These are phyloP conservation scores for Bolinopsis microptera DNA, from an alignment of 37 sponge, comb jelly and placozoan species.

Conservation along the genomic window DNA sequence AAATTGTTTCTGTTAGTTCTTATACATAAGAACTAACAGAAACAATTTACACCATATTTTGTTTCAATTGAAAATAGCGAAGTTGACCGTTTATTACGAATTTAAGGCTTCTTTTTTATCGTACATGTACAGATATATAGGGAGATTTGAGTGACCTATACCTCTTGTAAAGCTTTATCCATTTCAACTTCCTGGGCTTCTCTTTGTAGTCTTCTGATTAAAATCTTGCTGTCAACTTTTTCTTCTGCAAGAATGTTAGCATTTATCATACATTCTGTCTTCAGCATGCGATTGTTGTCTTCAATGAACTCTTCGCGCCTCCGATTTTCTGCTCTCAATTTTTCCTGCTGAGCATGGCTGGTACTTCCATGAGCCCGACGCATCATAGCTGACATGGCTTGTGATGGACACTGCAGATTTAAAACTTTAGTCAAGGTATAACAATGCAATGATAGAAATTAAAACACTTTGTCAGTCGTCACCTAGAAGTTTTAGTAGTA, in stretches of 20 bases:
- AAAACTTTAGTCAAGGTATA: too few relatives aligned
- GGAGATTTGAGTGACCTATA: too few relatives aligned
- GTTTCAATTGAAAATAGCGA: too few relatives aligned
- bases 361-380: constrained; percentile 67
- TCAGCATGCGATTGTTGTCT: constrained; percentile 75
- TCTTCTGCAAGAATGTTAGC: constrained; percentile 59
- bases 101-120: too few relatives aligned
- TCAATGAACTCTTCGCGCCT: constrained; percentile 74
- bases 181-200: constrained; percentile 77
- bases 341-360: constrained; percentile 76
- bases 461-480: too few relatives aligned
- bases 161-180: constrained; percentile 67
- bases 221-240: constrained; percentile 68
- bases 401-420: not conserved
- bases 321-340: constrained; percentile 76
- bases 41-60: too few relatives aligned
- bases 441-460: too few relatives aligned
- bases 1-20: not conserved
- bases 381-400: constrained; percentile 68
- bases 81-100: too few relatives aligned
- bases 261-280: constrained; percentile 63
- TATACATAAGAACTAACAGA: not conserved
- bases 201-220: constrained; percentile 74
- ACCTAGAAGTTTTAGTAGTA: too few relatives aligned
- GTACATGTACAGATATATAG: too few relatives aligned